phyloP scores from a whole-genome alignment of 2,888 invertebrate genomes.

The Scaptodrosophila latifasciaeformis region DNA sequence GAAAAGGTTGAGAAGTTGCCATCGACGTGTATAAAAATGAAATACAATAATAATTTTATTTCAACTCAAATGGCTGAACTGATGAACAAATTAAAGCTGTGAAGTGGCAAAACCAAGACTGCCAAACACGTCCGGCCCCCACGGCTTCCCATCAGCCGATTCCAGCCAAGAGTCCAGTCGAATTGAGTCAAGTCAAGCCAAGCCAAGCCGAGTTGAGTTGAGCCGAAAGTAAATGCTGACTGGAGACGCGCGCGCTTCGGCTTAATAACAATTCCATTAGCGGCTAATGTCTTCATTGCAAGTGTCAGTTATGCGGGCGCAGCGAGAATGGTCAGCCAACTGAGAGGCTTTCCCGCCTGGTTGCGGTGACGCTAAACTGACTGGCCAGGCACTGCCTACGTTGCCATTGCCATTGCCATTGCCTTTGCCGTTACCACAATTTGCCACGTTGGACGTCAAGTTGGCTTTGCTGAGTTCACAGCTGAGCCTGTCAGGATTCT shows the following conservation, averaged over 20 bases:
- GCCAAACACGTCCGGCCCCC: not conserved
- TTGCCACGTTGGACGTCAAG: not conserved
- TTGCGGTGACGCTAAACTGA: constrained; percentile 58
- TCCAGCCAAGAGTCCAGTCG: constrained; percentile 13
- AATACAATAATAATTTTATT: constrained; percentile 65
- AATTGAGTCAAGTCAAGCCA: too few relatives aligned
- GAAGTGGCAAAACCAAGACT: constrained; percentile 25
- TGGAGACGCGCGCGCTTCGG: constrained; percentile 36
- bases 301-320: constrained; percentile 71
- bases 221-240: constrained; percentile 19
- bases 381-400: constrained; percentile 41
- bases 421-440: not conserved
- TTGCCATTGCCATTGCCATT: constrained; percentile 18
- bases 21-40: constrained; percentile 29
- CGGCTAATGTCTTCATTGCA: constrained; percentile 75
- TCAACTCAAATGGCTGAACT: constrained; percentile 43
- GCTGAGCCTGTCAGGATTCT: not conserved
- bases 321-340: constrained; percentile 9
- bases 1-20: not conserved
- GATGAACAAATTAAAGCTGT: constrained; percentile 61
- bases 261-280: constrained; percentile 76
- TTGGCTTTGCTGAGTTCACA: constrained; percentile 6
- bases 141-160: constrained; percentile 11
- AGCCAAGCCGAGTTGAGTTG: too few relatives aligned
- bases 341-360: not conserved